Conservation (phyloP, 2,888 invertebrate species). For the Chalcis sispes region DNA sequence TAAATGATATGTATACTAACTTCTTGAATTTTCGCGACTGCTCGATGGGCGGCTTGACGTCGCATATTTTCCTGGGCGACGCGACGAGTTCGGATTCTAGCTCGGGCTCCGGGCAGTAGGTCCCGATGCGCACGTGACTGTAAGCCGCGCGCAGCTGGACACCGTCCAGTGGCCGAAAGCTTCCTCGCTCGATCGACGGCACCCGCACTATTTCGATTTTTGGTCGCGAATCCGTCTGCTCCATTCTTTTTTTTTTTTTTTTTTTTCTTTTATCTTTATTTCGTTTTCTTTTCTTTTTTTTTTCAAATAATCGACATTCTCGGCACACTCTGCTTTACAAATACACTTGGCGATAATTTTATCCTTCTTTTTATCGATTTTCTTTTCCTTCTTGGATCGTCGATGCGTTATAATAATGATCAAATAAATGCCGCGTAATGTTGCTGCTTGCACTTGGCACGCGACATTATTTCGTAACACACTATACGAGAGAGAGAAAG, state of each 20-base stretch:
- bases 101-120: conserved; percentile 70
- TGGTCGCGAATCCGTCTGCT: conserved; percentile 63
- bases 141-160: conserved; percentile 71
- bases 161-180: conserved; percentile 71
- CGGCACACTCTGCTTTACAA: too few relatives aligned
- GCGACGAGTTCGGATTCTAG: conserved; percentile 1
- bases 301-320: too few relatives aligned
- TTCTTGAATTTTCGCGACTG: conserved; percentile 71
- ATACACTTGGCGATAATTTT: too few relatives aligned
- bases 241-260: conserved; percentile 44
- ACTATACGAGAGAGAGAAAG: neutral
- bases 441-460: conserved; percentile 44
- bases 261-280: conserved; percentile 42
- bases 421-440: neutral
- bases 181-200: conserved; percentile 69
- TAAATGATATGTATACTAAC: too few relatives aligned
- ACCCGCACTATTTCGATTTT: conserved; percentile 73
- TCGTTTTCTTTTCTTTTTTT: conserved; percentile 9
- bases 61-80: conserved; percentile 44
- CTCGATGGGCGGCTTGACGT: conserved; percentile 69
- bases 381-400: neutral
- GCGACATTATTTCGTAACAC: conserved; percentile 13
- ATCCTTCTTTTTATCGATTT: too few relatives aligned
- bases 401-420: too few relatives aligned
- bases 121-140: conserved; percentile 71